These are phyloP conservation scores for Dynastes tityus DNA, from an alignment of 2,888 invertebrate species.

Conservation along the genomic window DNA sequence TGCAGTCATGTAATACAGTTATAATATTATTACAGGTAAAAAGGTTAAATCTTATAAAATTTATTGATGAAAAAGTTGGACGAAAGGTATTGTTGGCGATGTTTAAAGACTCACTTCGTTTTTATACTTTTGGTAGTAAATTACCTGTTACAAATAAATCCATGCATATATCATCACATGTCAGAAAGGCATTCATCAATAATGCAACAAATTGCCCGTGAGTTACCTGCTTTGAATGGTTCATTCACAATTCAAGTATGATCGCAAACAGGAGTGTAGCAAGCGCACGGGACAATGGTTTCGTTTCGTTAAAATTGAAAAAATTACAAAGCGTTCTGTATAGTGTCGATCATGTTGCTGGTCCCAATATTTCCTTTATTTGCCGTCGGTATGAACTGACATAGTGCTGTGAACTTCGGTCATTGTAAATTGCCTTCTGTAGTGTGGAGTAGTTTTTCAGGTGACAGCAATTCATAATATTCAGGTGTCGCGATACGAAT, in stretches of 20 bases:
- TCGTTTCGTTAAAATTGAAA: constrained; percentile 42
- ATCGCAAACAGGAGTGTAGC: constrained; percentile 34
- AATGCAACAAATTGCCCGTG: constrained; percentile 52
- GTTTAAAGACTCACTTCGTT: neutral
- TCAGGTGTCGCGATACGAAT: constrained; percentile 49
- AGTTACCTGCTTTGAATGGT: constrained; percentile 51
- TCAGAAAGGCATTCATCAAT: constrained; percentile 31
- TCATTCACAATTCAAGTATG: constrained; percentile 39
- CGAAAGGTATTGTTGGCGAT: neutral
- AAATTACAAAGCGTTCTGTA: constrained; percentile 40
- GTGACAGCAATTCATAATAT: constrained; percentile 45
- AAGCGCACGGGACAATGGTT: constrained; percentile 11
- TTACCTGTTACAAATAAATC: constrained; percentile 17
- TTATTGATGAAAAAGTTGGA: neutral
- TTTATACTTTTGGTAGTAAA: constrained; percentile 2
- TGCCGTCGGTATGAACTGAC: constrained; percentile 9
- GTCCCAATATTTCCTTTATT: constrained; percentile 26
- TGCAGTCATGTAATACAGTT: no score
- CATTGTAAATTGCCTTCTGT: constrained; percentile 39
- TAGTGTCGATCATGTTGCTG: constrained; percentile 26
- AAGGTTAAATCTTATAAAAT: neutral
- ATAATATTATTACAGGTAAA: no score
- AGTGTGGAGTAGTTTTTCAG: constrained; percentile 26
- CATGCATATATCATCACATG: constrained; percentile 22
- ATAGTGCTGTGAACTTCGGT: constrained; percentile 10